Percentiles rank a stretch among this genome's conserved stretches.
Evolutionary conservation across 2,797 vertebrate species (phyloP).

Genomic region (Neomorphus geoffroyi): DNA sequence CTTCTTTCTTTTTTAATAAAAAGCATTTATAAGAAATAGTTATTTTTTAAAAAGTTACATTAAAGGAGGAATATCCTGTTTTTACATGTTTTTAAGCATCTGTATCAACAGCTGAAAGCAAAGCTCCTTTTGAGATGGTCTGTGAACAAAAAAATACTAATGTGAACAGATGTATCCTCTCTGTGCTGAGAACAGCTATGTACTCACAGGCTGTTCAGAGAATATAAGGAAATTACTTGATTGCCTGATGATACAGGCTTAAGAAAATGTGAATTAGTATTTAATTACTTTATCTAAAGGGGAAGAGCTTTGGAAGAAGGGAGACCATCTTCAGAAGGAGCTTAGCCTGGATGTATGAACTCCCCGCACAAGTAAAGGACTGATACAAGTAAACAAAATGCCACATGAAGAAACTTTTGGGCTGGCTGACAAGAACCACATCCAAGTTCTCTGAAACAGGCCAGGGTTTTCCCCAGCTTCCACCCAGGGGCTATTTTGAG

Average conservation of each 20-base stretch:
- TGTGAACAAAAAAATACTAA: accelerated
- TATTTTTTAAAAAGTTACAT: neutral
- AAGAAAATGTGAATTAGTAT: neutral
- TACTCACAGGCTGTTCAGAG: neutral
- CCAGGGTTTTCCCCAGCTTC: neutral
- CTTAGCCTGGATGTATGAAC: neutral
- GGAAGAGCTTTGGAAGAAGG: neutral
- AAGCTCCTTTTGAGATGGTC: neutral
- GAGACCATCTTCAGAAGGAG: neutral
- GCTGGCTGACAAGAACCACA: neutral
- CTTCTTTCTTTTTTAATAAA: neutral
- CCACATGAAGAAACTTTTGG: neutral
- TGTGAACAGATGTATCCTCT: neutral
- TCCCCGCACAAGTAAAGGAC: neutral
- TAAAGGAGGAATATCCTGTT: neutral
- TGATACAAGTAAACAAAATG: neutral
- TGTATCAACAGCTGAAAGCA: neutral
- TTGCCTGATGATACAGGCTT: neutral
- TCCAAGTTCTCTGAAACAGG: neutral
- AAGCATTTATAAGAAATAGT: neutral
- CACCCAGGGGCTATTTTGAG: neutral
- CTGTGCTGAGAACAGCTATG: neutral
- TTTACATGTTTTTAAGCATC: neutral
- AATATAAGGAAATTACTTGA: too few relatives aligned
- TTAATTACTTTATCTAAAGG: neutral